Percentiles rank a stretch among this genome's conserved stretches.
These are phyloP conservation scores for Drosophila saltans DNA, from an alignment of 1,140 invertebrate genomes.

Conservation along the genomic window DNA sequence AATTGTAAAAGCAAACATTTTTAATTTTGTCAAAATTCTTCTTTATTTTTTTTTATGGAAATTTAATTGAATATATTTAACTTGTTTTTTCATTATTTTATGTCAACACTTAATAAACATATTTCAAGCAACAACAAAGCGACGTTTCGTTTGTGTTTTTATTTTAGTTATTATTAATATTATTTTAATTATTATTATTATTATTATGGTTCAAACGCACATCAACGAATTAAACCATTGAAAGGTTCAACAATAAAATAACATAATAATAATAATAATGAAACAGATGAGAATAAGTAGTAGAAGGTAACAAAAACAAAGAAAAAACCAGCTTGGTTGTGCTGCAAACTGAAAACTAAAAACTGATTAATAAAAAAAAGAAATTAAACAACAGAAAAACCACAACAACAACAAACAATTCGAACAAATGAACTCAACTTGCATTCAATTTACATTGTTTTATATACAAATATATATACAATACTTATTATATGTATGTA, in stretches of 20 bases:
- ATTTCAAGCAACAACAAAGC: not conserved
- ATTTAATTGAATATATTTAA: not conserved
- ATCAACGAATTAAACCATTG: slow-evolving; percentile 41
- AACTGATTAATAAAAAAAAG: slow-evolving; percentile 17
- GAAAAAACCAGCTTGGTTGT: slow-evolving; percentile 69
- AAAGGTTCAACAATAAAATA: not conserved
- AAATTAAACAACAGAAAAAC: slow-evolving; percentile 27
- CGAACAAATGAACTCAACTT: slow-evolving; percentile 11
- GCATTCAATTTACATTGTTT: slow-evolving; percentile 11
- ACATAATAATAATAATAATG: slow-evolving; percentile 8
- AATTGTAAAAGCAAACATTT: slow-evolving; percentile 24
- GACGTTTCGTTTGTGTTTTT: not conserved
- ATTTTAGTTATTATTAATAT: not conserved
- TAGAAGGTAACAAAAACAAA: slow-evolving; percentile 6
- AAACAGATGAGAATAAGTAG: not conserved
- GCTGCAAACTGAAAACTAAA: slow-evolving; percentile 62
- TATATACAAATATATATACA: slow-evolving; percentile 3
- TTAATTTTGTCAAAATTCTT: slow-evolving; percentile 14
- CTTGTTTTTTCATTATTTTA: not conserved
- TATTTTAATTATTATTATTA: not conserved
- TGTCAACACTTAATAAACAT: slow-evolving; percentile 14
- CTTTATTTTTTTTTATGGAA: slow-evolving; percentile 1
- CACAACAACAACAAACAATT: not conserved
- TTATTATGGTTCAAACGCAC: not conserved
- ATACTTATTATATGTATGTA: not conserved